These are phyloP conservation scores for Phymastichus coffea DNA, from an alignment of 1,140 invertebrate species.

Conservation along the genomic window DNA sequence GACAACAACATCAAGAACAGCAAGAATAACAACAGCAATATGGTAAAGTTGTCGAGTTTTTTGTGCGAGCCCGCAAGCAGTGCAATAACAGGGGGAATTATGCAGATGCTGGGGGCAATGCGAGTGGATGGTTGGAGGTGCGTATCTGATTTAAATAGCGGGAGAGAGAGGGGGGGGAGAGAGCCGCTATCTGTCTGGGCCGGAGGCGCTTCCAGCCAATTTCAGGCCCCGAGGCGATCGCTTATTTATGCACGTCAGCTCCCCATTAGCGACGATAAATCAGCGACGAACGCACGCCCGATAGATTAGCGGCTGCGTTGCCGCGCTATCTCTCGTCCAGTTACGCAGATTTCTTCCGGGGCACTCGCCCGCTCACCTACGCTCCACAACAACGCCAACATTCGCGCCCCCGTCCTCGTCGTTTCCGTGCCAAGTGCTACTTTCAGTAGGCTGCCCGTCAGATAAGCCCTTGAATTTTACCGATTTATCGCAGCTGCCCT, in stretches of 20 bases:
- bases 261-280: conserved; percentile 20
- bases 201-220: conserved; percentile 1
- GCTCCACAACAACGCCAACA: too few species aligned
- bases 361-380: neutral
- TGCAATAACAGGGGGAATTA: conserved; percentile 10
- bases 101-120: neutral
- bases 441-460: neutral
- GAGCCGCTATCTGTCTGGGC: neutral
- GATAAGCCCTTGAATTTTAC: neutral
- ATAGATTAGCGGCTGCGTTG: conserved; percentile 14
- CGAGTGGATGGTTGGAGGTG: neutral
- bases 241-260: conserved; percentile 20
- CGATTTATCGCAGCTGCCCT: neutral
- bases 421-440: neutral
- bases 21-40: too few species aligned
- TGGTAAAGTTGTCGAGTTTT: too few species aligned
- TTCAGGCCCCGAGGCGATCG: neutral
- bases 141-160: conserved; percentile 14
- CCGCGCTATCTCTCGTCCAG: neutral
- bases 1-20: too few species aligned
- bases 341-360: conserved; percentile 1
- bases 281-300: conserved; percentile 7
- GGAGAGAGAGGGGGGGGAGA: neutral
- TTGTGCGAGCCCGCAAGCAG: neutral
- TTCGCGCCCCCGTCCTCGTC: neutral